Evolutionary conservation across 2,888 invertebrate species (phyloP).

Genomic region (Priocnemis perturbator): DNA sequence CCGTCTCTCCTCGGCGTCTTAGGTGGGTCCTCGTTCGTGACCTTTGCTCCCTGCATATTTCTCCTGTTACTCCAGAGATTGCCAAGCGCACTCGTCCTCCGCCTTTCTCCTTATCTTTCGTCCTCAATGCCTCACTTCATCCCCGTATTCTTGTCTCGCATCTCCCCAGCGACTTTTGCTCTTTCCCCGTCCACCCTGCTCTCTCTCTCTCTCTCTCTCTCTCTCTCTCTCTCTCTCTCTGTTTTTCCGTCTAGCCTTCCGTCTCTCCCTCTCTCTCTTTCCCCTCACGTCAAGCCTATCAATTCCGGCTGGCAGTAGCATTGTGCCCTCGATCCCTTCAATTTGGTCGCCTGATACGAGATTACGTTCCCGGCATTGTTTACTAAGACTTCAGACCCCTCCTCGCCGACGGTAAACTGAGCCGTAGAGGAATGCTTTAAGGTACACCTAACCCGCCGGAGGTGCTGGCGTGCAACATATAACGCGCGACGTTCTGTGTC

Average conservation of each 20-base stretch:
- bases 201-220: neutral
- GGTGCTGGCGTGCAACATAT: too few relatives aligned
- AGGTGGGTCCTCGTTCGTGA: neutral
- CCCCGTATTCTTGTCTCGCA: neutral
- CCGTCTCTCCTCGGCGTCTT: neutral
- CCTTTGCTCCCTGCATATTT: slow-evolving; percentile 7
- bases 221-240: neutral
- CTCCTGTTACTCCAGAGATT: neutral
- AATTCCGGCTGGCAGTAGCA: slow-evolving; percentile 26
- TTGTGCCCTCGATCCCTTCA: slow-evolving; percentile 56
- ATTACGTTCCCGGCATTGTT: slow-evolving; percentile 7
- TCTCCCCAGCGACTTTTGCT: neutral
- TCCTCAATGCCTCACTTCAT: slow-evolving; percentile 4
- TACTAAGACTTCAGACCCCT: neutral
- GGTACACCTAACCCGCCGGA: too few relatives aligned
- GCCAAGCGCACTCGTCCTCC: neutral
- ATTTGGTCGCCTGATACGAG: neutral
- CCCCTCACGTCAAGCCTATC: neutral
- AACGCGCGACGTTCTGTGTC: too few relatives aligned
- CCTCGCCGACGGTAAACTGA: neutral
- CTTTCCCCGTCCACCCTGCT: neutral
- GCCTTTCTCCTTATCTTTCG: slow-evolving; percentile 18
- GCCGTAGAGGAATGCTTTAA: neutral
- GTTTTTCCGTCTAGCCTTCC: neutral
- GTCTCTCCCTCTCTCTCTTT: neutral